These are phyloP conservation scores for Theropithecus gelada DNA, from an alignment of 2,113 vertebrate species.

Conservation along the genomic window DNA sequence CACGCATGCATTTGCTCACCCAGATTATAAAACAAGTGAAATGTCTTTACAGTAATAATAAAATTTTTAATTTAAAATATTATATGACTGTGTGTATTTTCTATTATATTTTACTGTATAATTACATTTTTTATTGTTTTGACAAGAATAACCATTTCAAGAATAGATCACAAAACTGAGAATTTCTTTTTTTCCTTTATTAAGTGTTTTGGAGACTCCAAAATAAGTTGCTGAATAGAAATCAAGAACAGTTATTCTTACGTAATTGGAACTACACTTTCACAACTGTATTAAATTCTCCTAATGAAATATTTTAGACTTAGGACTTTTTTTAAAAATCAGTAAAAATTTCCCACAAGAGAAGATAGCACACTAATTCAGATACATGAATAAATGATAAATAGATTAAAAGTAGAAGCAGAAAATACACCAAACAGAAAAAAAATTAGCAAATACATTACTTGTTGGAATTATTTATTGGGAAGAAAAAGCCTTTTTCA, in stretches of 20 bases:
- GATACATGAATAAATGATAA: constrained; percentile 3
- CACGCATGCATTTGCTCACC: not conserved
- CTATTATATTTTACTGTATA: not conserved
- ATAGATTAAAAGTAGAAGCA: constrained; percentile 25
- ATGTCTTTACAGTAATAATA: not conserved
- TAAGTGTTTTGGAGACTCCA: not conserved
- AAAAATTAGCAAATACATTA: constrained; percentile 26
- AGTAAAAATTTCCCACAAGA: not conserved
- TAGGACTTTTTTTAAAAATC: not conserved
- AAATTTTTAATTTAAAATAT: not conserved
- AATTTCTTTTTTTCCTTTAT: not conserved
- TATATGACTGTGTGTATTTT: not conserved
- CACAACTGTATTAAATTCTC: not conserved
- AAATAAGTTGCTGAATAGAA: not conserved
- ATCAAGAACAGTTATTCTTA: not conserved
- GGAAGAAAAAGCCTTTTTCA: not conserved
- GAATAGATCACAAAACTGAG: not conserved
- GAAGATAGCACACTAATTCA: not conserved
- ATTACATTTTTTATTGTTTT: not conserved
- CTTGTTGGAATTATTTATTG: not conserved
- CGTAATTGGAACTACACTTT: not conserved
- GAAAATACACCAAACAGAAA: not conserved
- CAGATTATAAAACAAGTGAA: not conserved
- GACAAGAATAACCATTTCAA: not conserved
- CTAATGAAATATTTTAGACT: constrained; percentile 9